Conservation (phyloP, 92 coral and sea anemone species). For the Chrysogorgia sp. region DNA sequence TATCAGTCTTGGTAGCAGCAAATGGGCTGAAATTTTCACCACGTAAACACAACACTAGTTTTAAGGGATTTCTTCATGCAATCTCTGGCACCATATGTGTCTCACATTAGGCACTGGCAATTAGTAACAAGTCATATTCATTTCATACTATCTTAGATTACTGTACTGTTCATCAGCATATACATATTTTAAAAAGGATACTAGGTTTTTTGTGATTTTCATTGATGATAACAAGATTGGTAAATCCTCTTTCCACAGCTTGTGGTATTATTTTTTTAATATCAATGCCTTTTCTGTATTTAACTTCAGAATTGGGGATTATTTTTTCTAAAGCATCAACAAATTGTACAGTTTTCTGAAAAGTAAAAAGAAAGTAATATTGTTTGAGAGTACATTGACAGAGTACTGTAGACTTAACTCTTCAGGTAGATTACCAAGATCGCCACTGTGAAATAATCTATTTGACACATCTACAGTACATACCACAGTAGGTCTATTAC, state of each 20-base stretch:
- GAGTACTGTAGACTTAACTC: too few relatives aligned
- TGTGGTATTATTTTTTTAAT: conserved; percentile 90
- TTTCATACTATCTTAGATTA: too few relatives aligned
- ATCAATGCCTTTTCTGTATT: conserved; percentile 84
- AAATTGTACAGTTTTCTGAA: conserved; percentile 81
- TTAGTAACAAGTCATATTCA: too few relatives aligned
- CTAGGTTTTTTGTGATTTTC: conserved; percentile 90
- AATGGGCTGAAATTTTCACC: too few relatives aligned
- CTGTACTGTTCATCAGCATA: background rate
- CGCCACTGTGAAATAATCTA: too few relatives aligned
- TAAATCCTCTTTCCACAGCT: conserved; percentile 82
- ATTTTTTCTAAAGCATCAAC: conserved; percentile 78
- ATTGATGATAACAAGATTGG: conserved; percentile 81
- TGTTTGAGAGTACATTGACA: background rate
- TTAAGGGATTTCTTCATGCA: too few relatives aligned
- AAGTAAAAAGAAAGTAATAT: background rate
- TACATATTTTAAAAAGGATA: conserved; percentile 65
- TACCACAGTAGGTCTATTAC: conserved; percentile 88
- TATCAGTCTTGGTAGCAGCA: too few relatives aligned
- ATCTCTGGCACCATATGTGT: too few relatives aligned
- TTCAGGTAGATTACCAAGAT: too few relatives aligned
- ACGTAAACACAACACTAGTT: too few relatives aligned
- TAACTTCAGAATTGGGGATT: conserved; percentile 91
- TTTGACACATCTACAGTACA: background rate
- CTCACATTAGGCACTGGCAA: too few relatives aligned